phyloP scores from a whole-genome alignment of 2,797 vertebrate species.

The Vespertilio murinus region DNA sequence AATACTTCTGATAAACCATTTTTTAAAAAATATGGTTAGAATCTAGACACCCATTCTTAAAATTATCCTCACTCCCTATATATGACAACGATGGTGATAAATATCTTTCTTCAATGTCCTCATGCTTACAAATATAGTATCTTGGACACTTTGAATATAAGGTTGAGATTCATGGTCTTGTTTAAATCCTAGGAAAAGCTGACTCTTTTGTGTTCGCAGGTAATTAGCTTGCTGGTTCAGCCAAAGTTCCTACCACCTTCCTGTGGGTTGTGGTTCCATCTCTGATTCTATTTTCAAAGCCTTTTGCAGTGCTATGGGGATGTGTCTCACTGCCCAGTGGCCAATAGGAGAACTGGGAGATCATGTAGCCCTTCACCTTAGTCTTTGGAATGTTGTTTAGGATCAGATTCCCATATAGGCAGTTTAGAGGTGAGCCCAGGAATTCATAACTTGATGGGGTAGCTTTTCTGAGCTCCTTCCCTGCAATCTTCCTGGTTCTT shows the following conservation, averaged over 20 bases:
- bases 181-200: not conserved
- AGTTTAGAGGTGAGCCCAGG: not conserved
- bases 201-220: not conserved
- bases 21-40: not conserved
- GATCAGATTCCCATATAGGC: not conserved
- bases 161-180: not conserved
- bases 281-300: not conserved
- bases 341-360: not conserved
- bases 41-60: not conserved
- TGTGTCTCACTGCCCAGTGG: not conserved
- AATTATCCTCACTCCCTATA: not conserved
- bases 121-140: not conserved
- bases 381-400: slow-evolving; percentile 3
- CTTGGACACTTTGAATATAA: not conserved
- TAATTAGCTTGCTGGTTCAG: not conserved
- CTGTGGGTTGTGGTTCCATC: not conserved
- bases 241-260: not conserved
- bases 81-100: slow-evolving; percentile 21
- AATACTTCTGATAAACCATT: not conserved
- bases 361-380: not conserved
- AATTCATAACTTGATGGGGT: not conserved
- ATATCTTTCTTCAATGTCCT: slow-evolving; percentile 16
- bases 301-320: not conserved
- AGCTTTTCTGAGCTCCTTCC: slow-evolving; percentile 35
- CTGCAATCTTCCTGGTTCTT: not conserved